These are phyloP conservation scores for Brachycybe producta DNA, from an alignment of 2,888 invertebrate species.

Conservation along the genomic window DNA sequence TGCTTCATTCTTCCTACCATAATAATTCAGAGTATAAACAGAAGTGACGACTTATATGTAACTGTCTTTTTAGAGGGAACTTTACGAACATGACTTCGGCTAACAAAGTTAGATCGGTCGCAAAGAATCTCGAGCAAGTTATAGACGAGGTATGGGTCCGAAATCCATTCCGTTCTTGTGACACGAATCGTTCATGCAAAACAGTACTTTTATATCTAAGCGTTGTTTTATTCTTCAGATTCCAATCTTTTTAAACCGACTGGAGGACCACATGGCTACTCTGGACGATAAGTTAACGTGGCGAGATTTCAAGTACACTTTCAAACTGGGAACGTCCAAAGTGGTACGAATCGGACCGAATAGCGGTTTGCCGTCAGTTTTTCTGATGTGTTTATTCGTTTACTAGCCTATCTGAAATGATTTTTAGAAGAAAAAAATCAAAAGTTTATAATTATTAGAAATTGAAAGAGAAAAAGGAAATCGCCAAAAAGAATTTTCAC, in stretches of 20 bases:
- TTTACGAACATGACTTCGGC: conserved; percentile 47
- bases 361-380: too few relatives aligned
- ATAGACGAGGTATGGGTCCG: conserved; percentile 48
- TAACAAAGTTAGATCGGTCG: conserved; percentile 47
- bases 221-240: conserved; percentile 28
- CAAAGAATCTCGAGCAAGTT: conserved; percentile 47
- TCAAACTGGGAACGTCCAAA: conserved; percentile 43
- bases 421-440: too few relatives aligned
- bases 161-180: not conserved
- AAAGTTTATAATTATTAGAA: too few relatives aligned
- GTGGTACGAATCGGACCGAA: conserved; percentile 48
- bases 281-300: conserved; percentile 44
- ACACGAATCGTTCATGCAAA: not conserved
- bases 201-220: not conserved
- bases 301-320: conserved; percentile 35
- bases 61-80: conserved; percentile 39
- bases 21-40: not conserved
- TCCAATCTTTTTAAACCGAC: conserved; percentile 45
- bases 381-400: not conserved
- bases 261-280: conserved; percentile 48
- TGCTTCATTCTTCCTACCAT: not conserved
- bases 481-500: too few relatives aligned
- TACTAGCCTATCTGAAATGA: not conserved
- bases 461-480: too few relatives aligned
- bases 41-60: too few relatives aligned